Percentiles rank a stretch among this genome's conserved stretches.
Evolutionary conservation across 2,113 vertebrate species (phyloP).

Genomic region (Thamnaconus septentrionalis): DNA sequence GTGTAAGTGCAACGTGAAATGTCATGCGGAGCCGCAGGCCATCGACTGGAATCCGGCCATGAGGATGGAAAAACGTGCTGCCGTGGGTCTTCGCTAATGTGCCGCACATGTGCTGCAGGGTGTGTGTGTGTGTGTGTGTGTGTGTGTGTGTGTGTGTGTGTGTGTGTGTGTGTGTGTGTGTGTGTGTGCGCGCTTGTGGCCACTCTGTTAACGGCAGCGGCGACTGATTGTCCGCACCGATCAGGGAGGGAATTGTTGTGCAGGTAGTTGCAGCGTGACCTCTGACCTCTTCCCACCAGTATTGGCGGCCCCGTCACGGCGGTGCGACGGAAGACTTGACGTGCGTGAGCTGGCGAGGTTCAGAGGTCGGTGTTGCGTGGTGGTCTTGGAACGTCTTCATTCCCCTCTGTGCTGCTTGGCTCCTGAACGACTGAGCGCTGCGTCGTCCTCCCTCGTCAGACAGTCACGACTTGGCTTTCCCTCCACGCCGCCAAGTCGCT

Average conservation of each 20-base stretch:
- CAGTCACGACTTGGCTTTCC: no score
- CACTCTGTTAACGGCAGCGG: constrained; percentile 52
- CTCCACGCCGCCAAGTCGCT: no score
- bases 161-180: constrained; percentile 25
- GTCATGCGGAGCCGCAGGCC: constrained; percentile 29
- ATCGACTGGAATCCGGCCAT: constrained; percentile 40
- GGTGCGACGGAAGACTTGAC: no score
- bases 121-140: constrained; percentile 5
- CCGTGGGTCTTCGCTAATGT: constrained; percentile 49
- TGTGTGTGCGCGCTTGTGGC: constrained; percentile 51
- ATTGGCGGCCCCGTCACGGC: not conserved
- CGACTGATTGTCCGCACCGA: constrained; percentile 57
- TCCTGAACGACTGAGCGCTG: no score
- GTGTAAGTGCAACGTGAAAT: constrained; percentile 34
- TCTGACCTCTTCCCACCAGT: not conserved
- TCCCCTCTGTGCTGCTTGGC: no score
- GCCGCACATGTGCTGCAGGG: constrained; percentile 29
- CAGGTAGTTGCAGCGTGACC: no score
- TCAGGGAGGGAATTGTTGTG: constrained; percentile 28
- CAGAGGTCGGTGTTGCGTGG: no score
- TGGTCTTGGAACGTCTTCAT: no score
- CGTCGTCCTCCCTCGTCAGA: no score
- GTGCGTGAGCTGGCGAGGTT: no score
- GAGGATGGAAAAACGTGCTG: constrained; percentile 42
- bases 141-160: constrained; percentile 7